phyloP scores from a whole-genome alignment of 1,140 invertebrate species.

The Vollenhovia emeryi region DNA sequence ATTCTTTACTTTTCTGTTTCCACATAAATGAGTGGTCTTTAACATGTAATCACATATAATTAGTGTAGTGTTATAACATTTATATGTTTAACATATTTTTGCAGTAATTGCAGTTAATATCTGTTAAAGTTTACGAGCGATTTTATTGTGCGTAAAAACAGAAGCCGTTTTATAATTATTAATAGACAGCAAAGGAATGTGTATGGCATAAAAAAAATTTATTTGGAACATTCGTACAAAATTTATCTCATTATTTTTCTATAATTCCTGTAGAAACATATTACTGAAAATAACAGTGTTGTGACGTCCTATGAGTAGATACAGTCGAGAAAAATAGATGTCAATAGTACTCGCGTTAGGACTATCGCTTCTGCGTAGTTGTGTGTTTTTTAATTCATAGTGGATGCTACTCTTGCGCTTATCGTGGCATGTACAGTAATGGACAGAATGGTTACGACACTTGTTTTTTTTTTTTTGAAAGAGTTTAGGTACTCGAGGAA shows the following conservation, averaged over 20 bases:
- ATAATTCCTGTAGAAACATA: not conserved
- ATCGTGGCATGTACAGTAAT: slow-evolving; percentile 9
- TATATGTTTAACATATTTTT: not conserved
- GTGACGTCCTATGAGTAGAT: not conserved
- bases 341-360: not conserved
- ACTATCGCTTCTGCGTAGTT: not conserved
- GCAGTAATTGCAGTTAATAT: not conserved
- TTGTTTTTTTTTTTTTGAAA: no score
- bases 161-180: not conserved
- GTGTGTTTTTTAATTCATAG: not conserved
- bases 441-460: no score
- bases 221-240: not conserved
- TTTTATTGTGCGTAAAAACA: not conserved
- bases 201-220: not conserved
- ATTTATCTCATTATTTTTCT: not conserved
- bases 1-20: not conserved
- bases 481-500: no score
- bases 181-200: not conserved
- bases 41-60: not conserved
- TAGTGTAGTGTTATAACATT: not conserved
- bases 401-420: slow-evolving; percentile 10
- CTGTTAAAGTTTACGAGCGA: not conserved
- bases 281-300: not conserved
- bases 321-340: not conserved
- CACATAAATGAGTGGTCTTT: not conserved